Base-by-base conservation (phyloP, 2,888 invertebrate genomes). In the Itoplectis maculator region DNA sequence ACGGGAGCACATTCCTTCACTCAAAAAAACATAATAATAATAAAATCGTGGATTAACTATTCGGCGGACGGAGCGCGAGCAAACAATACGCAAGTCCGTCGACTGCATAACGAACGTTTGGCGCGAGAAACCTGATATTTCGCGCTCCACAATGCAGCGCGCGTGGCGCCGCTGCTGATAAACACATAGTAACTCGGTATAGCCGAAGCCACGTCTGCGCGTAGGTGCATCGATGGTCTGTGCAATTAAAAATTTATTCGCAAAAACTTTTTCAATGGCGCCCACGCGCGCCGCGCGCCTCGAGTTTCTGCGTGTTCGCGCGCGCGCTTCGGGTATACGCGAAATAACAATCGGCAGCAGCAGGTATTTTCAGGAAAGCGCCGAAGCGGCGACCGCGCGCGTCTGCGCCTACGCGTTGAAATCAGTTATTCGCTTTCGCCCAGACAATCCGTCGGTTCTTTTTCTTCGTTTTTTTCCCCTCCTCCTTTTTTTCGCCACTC, bases 231-330 rank as follows among this genome's bases (percentile, higher is more conserved):
- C 15, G 29, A 70, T 37, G 40, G 74, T 68, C 72, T 68, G 56
- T 51, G 51, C 68, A 72, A 79, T 83, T 75, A 80, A 83, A 80
- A 79, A 80, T 74, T 69, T 23, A 56, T 72, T 63, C 18, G 9
- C 9, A 65, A 66, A 61, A 66, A 61, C 45, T 76, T 70, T 73
- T 80, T 68, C 74, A 51, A 70, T 75, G 65, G 47, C 49, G 15
- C 5, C n/a, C 6, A 35, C 29, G 13, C 35, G 2, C 15, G 40
- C n/a, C 63, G 11, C 63, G 29, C 40, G 13, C 42, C 18, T 63
- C 20, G 7, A 8, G 63, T 61, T n/a, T n/a, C 29, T 29, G 29
- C 29, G 2, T 5, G 29, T 5, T 5, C 29, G 5, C 29, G 29
- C 29, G 29, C 29, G 29, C 2, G 29, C 5, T 29, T 29, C 29